Percentiles rank a stretch among this genome's conserved stretches.
Conservation (phyloP, 2,888 invertebrate genomes). For the Papilio protenor region DNA sequence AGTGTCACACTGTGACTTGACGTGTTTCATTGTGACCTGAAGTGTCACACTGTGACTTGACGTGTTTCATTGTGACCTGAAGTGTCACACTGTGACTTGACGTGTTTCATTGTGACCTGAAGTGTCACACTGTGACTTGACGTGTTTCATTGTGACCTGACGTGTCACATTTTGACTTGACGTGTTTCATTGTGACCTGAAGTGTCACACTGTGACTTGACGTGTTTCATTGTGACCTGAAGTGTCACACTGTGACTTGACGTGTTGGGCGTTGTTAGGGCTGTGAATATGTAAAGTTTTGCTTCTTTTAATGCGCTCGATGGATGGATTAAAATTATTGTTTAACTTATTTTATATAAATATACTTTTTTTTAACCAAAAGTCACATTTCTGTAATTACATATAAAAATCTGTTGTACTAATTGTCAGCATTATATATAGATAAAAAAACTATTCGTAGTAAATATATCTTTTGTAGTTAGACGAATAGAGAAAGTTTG, state of each 20-base stretch:
- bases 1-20: no score
- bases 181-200: no score
- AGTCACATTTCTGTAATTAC: not conserved
- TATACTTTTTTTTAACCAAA: not conserved
- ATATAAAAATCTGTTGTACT: constrained; percentile 5
- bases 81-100: no score
- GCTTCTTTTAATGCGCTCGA: constrained; percentile 51
- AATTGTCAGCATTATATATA: not conserved
- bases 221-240: no score
- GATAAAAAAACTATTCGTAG: not conserved
- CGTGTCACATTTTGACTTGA: no score
- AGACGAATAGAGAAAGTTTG: not conserved
- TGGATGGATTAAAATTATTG: constrained; percentile 47
- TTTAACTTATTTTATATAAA: constrained; percentile 65
- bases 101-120: no score
- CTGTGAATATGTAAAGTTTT: constrained; percentile 77
- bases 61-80: no score
- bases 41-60: not conserved
- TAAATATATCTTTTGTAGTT: not conserved
- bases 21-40: no score
- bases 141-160: no score
- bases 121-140: no score
- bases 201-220: no score
- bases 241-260: constrained; percentile 15
- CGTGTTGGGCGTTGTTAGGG: constrained; percentile 69